Evolutionary conservation across 2,797 vertebrate genomes (phyloP).

Genomic region (Moxostoma hubbsi): DNA sequence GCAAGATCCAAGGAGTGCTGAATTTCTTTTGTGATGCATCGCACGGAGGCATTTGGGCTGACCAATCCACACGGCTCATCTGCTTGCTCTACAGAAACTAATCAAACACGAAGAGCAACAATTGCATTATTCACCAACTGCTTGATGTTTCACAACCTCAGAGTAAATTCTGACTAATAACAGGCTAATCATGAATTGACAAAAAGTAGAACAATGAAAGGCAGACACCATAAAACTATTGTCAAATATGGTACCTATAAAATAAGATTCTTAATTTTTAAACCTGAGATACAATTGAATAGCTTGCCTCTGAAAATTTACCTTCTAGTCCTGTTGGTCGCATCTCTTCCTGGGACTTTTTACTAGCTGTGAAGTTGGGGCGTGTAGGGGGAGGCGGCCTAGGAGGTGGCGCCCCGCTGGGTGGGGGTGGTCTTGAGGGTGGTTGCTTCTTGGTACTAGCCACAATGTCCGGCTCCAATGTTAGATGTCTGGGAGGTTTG

Average conservation of each 20-base stretch:
- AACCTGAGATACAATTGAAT: background rate
- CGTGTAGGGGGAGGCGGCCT: constrained; percentile 91
- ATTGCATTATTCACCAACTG: background rate
- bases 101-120: constrained; percentile 30
- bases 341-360: constrained; percentile 87
- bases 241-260: background rate
- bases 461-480: constrained; percentile 94
- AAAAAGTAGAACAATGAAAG: too few species aligned
- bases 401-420: constrained; percentile 86
- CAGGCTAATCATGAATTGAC: background rate
- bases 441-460: constrained; percentile 96
- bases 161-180: background rate
- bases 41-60: constrained; percentile 82
- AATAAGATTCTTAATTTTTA: background rate
- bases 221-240: too few species aligned
- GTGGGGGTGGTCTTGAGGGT: constrained; percentile 90
- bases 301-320: constrained; percentile 48
- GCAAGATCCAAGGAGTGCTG: constrained; percentile 97
- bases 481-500: constrained; percentile 90
- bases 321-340: constrained; percentile 87
- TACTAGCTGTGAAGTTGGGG: constrained; percentile 84
- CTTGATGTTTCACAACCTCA: background rate
- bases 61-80: constrained; percentile 85
- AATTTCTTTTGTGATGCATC: constrained; percentile 87
- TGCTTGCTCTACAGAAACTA: constrained; percentile 75